Evolutionary conservation across 1,140 invertebrate genomes (phyloP).

Genomic region (Goniozus legneri): DNA sequence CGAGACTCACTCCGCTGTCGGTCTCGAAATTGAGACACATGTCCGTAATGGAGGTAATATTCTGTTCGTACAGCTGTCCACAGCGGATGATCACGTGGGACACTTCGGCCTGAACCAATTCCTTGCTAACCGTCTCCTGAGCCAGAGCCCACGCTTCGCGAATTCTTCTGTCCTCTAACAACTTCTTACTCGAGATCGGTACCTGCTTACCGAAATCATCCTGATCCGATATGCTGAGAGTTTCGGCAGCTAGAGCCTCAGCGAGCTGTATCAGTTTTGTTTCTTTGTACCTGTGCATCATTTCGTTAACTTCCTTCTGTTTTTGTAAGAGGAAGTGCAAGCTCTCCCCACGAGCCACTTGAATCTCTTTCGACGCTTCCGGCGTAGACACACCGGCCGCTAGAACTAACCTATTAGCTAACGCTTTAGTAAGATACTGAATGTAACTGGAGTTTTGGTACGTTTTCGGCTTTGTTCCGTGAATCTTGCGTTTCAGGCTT

Average conservation of each 20-base stretch:
- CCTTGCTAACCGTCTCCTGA: conserved; percentile 66
- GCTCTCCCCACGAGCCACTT: conserved; percentile 40
- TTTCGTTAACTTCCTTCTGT: conserved; percentile 60
- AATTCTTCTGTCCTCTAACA: conserved; percentile 53
- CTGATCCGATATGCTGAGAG: conserved; percentile 56
- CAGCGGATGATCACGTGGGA: conserved; percentile 66
- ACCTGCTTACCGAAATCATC: conserved; percentile 37
- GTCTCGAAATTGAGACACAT: conserved; percentile 58
- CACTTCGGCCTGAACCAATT: conserved; percentile 70
- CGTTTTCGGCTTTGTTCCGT: conserved; percentile 56
- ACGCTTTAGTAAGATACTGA: conserved; percentile 63
- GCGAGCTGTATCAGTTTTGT: conserved; percentile 67
- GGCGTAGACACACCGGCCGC: conserved; percentile 26
- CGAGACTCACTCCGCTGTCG: conserved; percentile 61
- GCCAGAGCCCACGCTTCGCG: conserved; percentile 67
- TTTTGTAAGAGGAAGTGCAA: conserved; percentile 60
- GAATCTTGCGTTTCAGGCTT: conserved; percentile 64
- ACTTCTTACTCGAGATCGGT: conserved; percentile 37
- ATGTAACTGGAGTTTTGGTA: conserved; percentile 57
- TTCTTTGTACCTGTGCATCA: conserved; percentile 63
- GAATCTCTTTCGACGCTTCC: conserved; percentile 32
- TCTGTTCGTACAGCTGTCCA: conserved; percentile 62
- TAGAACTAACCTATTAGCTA: conserved; percentile 60
- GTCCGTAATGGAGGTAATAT: conserved; percentile 47
- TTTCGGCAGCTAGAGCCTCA: conserved; percentile 62